Evolutionary conservation across 1,140 invertebrate genomes (phyloP).

Genomic region (Aphidius ervi): DNA sequence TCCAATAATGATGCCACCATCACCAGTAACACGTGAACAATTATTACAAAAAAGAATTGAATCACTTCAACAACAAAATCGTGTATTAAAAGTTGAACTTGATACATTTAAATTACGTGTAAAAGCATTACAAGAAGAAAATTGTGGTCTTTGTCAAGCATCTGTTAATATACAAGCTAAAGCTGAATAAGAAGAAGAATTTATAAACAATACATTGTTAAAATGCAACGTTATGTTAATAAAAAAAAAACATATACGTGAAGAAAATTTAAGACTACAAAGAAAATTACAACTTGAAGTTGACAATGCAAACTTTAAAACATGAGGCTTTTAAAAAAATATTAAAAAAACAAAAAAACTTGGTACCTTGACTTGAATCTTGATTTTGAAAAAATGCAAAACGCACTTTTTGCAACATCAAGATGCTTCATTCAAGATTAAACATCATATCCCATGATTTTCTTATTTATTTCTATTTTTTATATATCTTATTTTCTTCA

Average conservation of each 20-base stretch:
- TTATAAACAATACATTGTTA: slow-evolving; percentile 94
- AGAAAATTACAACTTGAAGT: slow-evolving; percentile 91
- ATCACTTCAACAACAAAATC: slow-evolving; percentile 94
- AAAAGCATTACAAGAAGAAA: slow-evolving; percentile 93
- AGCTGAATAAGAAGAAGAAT: slow-evolving; percentile 98
- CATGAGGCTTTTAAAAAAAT: too few species aligned
- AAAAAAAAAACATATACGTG: slow-evolving; percentile 91
- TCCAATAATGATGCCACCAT: slow-evolving; percentile 85
- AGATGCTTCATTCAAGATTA: too few species aligned
- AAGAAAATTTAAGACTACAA: slow-evolving; percentile 92
- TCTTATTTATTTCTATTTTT: too few species aligned
- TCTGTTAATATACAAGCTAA: slow-evolving; percentile 99
- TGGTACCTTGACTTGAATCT: too few species aligned
- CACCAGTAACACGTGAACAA: slow-evolving; percentile 85
- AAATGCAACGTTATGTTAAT: slow-evolving; percentile 90
- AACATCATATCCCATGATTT: too few species aligned
- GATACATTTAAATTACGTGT: slow-evolving; percentile 94
- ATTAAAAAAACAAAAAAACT: too few species aligned
- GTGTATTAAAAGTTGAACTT: slow-evolving; percentile 92
- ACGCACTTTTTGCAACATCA: too few species aligned
- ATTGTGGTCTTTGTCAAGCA: slow-evolving; percentile 84
- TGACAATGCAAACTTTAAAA: too few species aligned
- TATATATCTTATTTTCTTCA: too few species aligned
- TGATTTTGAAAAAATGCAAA: too few species aligned
- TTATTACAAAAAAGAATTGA: slow-evolving; percentile 92